Conservation (phyloP, 2,888 invertebrate genomes). For the Acronicta aceris region DNA sequence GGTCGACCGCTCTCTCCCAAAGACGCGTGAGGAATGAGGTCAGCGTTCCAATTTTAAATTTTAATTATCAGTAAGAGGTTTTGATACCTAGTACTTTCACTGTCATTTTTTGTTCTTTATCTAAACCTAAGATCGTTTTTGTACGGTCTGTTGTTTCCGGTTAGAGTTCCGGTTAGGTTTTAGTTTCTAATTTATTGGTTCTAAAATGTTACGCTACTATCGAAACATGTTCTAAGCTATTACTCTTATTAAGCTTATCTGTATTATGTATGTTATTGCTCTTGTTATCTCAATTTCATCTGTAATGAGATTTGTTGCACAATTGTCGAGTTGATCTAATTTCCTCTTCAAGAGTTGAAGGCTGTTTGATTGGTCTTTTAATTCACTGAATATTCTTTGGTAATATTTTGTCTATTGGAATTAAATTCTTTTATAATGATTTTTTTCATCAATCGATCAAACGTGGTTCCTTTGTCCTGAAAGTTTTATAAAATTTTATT, state of each 20-base stretch:
- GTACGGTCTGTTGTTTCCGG: slow-evolving; percentile 56
- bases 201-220: slow-evolving; percentile 32
- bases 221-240: slow-evolving; percentile 26
- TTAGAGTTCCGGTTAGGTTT: slow-evolving; percentile 62
- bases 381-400: slow-evolving; percentile 6
- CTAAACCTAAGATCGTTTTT: slow-evolving; percentile 35
- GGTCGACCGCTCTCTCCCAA: slow-evolving; percentile 74
- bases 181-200: slow-evolving; percentile 38
- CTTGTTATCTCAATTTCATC: slow-evolving; percentile 30
- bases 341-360: slow-evolving; percentile 8
- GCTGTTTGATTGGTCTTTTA: slow-evolving; percentile 22
- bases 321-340: slow-evolving; percentile 22
- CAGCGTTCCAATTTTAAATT: slow-evolving; percentile 86
- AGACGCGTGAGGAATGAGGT: slow-evolving; percentile 82
- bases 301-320: slow-evolving; percentile 33
- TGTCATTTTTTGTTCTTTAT: slow-evolving; percentile 56
- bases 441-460: background rate
- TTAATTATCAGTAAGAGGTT: slow-evolving; percentile 73
- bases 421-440: background rate
- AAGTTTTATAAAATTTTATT: slow-evolving; percentile 1
- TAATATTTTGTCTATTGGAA: slow-evolving; percentile 9
- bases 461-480: no score
- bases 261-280: slow-evolving; percentile 33
- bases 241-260: slow-evolving; percentile 31
- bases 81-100: slow-evolving; percentile 78